A percentile compares a stretch with the other conserved stretches of the same genome.
Evolutionary conservation across 2,113 vertebrate species (phyloP).

Genomic region (Cettia cetti): DNA sequence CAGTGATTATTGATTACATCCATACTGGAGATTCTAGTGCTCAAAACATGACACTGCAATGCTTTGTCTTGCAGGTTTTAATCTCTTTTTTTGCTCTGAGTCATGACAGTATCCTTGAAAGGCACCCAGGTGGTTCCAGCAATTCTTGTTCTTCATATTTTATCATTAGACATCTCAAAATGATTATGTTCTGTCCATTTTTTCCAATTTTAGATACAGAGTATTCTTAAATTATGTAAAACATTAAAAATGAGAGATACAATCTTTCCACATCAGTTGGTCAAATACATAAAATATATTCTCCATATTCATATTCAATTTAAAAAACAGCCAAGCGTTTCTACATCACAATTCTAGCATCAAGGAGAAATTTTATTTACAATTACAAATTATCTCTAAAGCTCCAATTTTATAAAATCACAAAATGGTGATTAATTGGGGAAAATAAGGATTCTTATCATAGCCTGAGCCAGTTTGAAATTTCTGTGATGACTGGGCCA

Average conservation of each 20-base stretch:
- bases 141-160: neutral
- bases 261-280: neutral
- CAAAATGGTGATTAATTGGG: neutral
- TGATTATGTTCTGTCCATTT: neutral
- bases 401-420: neutral
- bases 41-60: neutral
- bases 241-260: neutral
- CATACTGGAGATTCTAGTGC: neutral
- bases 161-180: neutral
- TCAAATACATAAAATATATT: neutral
- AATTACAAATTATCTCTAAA: neutral
- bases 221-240: neutral
- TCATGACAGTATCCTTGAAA: neutral
- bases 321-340: neutral
- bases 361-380: neutral
- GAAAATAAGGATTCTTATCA: neutral
- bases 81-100: neutral
- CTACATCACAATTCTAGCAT: neutral
- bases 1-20: neutral
- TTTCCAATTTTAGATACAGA: neutral
- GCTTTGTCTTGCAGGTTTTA: neutral
- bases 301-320: neutral
- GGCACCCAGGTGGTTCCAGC: fast-evolving
- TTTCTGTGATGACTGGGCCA: neutral
- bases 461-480: neutral